Evolutionary conservation across 2,797 vertebrate species (phyloP).

Genomic region (Brotula barbata): DNA sequence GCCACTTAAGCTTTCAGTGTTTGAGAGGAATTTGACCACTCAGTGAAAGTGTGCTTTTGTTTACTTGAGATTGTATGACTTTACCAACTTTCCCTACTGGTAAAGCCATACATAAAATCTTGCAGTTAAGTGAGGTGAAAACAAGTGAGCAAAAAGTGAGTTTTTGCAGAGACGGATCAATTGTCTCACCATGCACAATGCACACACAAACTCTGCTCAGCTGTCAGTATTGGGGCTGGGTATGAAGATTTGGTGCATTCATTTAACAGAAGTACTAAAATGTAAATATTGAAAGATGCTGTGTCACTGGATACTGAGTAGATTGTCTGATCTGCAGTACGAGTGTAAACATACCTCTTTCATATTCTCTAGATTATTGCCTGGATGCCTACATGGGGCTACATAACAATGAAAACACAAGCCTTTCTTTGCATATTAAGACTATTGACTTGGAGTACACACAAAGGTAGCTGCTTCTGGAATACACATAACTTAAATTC

Average conservation of each 20-base stretch:
- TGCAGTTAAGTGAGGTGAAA: no score
- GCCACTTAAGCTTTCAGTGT: neutral
- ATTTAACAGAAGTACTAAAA: no score
- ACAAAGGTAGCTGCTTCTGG: neutral
- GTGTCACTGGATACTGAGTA: neutral
- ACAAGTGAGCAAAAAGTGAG: no score
- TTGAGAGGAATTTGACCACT: neutral
- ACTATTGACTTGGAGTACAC: neutral
- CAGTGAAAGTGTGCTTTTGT: neutral
- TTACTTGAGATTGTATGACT: no score
- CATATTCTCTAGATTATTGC: neutral
- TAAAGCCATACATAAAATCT: no score
- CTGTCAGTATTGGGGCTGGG: constrained; percentile 7
- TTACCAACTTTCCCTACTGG: no score
- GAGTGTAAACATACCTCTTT: neutral
- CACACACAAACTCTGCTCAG: constrained; percentile 29
- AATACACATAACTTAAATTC: neutral
- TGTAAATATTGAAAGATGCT: neutral
- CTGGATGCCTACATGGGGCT: neutral
- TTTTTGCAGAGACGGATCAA: constrained; percentile 12
- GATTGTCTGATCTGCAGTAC: neutral
- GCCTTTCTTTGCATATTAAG: neutral
- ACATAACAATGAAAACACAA: neutral
- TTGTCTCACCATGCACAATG: constrained; percentile 13
- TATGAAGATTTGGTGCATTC: no score